These are phyloP conservation scores for Addax nasomaculatus DNA, from an alignment of 2,113 vertebrate genomes.

Conservation along the genomic window DNA sequence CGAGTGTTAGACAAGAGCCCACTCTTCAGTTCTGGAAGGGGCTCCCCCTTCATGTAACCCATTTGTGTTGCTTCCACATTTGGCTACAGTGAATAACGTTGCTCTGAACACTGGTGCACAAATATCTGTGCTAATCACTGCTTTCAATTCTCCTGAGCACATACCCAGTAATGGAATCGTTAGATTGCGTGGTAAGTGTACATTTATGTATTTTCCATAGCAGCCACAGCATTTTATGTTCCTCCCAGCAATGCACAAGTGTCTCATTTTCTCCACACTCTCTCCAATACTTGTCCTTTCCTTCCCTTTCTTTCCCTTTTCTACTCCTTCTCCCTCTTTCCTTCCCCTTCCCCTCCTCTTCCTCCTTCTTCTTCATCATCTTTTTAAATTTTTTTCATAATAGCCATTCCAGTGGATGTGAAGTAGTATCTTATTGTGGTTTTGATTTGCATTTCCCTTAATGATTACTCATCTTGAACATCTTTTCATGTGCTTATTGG, in stretches of 20 bases:
- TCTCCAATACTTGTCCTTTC: neutral
- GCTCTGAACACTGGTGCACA: neutral
- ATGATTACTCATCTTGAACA: neutral
- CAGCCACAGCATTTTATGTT: neutral
- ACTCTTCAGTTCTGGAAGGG: neutral
- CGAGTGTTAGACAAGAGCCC: neutral
- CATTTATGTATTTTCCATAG: neutral
- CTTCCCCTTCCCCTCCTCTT: neutral
- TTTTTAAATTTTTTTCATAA: neutral
- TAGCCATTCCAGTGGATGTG: neutral
- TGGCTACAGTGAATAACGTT: neutral
- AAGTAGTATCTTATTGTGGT: neutral
- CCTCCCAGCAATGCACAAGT: neutral
- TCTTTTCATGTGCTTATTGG: neutral
- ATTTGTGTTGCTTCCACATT: neutral
- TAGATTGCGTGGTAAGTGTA: neutral
- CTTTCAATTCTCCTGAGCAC: neutral
- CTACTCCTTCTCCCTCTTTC: too few species aligned
- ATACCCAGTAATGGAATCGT: neutral
- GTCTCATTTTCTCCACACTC: neutral
- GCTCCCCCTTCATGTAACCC: neutral
- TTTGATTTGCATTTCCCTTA: neutral
- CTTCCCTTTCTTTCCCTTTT: rapidly evolving
- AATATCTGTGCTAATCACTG: neutral
- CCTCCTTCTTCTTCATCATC: neutral